Base-by-base conservation (phyloP, 2,797 vertebrate genomes). In the Anguilla anguilla region DNA sequence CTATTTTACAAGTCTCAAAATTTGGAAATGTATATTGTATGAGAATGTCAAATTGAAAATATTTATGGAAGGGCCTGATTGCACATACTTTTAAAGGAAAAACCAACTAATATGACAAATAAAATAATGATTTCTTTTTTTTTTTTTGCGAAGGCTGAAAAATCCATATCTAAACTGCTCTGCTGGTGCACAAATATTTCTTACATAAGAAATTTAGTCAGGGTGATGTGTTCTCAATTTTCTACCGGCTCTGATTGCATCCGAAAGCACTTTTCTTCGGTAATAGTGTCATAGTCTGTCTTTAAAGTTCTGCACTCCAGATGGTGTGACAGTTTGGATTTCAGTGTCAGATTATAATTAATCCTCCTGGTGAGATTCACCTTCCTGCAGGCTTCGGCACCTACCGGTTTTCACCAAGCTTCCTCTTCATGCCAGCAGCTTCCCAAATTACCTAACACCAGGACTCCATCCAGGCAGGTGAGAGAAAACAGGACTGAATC, bases 271-370 rank as follows among this genome's bases (percentile, higher is more conserved):
- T 82, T 87, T 87, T 81, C 51, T 49, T 83, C 85, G 85, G 87
- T 83, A 86, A 69, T 4, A 83, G 86, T 67, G 86, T 57, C 79
- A 57, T 53, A 39, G 85, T 89, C 89, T 89, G 89, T 91, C 91
- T 90, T 91, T 85, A 87, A 91, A 92, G 91, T 92, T 91, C 89
- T 90, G 88, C 91, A 90, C 90, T 92, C 91, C 92, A 93, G 92
- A 93, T 93, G 92, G 92, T 90, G 85, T 87, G 90, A 91, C 92
- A 92, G 91, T 91, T 92, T 92, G 90, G 90, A 90, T 92, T 90
- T 91, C 90, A 86, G 91, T 92, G 92, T 91, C 91, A 92, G 90
- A 92, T 90, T 91, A 88, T 93, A 93, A 93, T 93, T 93, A 92
- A 91, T 91, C 86, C 91, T 92, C 91, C 90, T 93, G 91, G 92